Conservation (phyloP, 2,888 invertebrate genomes). For the Ferrisia virgata region DNA sequence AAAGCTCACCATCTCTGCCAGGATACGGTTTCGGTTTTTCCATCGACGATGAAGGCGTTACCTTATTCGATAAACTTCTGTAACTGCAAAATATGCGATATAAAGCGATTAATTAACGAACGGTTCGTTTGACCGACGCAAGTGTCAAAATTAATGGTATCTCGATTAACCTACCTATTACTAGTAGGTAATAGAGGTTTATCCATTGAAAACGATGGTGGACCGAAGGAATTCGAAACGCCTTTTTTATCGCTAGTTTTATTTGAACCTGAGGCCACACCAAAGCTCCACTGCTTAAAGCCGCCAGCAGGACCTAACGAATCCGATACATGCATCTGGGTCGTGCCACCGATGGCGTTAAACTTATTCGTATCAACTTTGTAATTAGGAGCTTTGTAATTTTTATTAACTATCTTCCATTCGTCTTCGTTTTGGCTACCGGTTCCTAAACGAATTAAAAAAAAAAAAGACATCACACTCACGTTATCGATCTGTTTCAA, state of each 20-base stretch:
- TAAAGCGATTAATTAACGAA: background rate
- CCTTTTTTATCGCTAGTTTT: background rate
- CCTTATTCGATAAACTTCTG: background rate
- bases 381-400: background rate
- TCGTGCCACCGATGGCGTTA: background rate
- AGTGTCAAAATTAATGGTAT: no score
- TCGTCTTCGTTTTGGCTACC: conserved; percentile 35
- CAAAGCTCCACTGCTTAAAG: background rate
- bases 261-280: background rate
- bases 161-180: background rate
- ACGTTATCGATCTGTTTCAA: background rate
- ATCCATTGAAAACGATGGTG: background rate
- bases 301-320: background rate
- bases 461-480: no score
- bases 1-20: conserved; percentile 15
- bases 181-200: background rate
- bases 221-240: background rate
- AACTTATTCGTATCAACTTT: conserved; percentile 38
- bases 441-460: background rate
- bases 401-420: conserved; percentile 30
- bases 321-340: background rate
- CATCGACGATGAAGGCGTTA: conserved; percentile 35
- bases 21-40: conserved; percentile 22
- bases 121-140: background rate
- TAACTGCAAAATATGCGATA: background rate